Evolutionary conservation across 2,113 vertebrate species (phyloP).

Genomic region (Callionymus lyra): DNA sequence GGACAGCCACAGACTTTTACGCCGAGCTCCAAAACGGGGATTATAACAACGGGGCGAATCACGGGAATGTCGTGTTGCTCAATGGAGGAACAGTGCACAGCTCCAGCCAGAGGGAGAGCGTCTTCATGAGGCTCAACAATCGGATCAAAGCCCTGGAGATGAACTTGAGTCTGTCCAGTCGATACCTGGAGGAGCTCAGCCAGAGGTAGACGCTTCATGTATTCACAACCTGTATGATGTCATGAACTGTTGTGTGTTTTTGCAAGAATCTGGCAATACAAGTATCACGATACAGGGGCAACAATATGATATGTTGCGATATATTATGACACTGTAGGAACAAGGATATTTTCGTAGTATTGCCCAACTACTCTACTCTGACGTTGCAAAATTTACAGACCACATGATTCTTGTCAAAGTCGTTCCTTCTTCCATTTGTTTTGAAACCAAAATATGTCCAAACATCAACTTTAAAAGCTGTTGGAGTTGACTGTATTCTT

Average conservation of each 20-base stretch:
- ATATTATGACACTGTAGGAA: no score
- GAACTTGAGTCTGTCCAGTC: conserved; percentile 96
- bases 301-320: no score
- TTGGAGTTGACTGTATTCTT: no score
- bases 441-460: no score
- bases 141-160: conserved; percentile 96
- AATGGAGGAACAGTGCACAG: conserved; percentile 74
- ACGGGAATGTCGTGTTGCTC: conserved; percentile 64
- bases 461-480: no score
- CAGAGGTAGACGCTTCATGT: conserved; percentile 74
- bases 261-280: no score
- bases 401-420: background rate
- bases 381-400: no score
- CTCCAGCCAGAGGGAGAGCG: conserved; percentile 95
- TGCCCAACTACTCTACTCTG: no score
- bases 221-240: background rate
- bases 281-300: no score
- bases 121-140: conserved; percentile 98
- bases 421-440: no score
- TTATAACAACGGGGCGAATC: conserved; percentile 74
- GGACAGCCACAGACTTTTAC: conserved; percentile 90
- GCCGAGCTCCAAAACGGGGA: conserved; percentile 88
- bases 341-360: no score
- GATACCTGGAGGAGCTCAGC: conserved; percentile 95
- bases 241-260: background rate